Evolutionary conservation across 2,797 vertebrate genomes (phyloP), one percentile per base, ranked within the genome.

Genomic region (Pterois miles): DNA sequence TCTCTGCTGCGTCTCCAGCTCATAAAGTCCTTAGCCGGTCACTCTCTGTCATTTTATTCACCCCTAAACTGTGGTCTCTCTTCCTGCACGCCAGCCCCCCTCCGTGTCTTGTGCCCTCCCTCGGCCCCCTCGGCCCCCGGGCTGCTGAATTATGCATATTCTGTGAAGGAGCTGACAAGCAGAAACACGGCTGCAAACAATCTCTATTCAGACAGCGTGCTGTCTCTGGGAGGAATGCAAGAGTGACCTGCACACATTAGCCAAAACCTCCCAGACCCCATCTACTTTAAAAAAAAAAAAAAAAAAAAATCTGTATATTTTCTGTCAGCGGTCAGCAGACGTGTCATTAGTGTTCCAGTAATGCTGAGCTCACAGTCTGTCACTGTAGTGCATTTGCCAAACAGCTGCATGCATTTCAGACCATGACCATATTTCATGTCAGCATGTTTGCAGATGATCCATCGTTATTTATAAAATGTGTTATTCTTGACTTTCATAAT

Each of bases 111-210:
- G 58, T 75, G 68, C 78, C 82, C 74, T 69, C 62, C 73, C 63
- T 56, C 1, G 8, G 54, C 54, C 85, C 64, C 67, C 36, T 57
- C 13, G 10, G 65, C 82, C 90, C 67, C 76, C 11, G 58, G 74
- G 80, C 89, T 92, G 80, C 71, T 94, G 89, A 92, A 94, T 94
- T 84, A 94, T 94, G 86, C 85, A 94, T 93, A 75, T 89, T 86
- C 43, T 67, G 82, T 85, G 88, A 88, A 84, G 89, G 78, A 86
- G 86, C 91, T 92, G 93, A 93, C 91, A 93, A 85, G 92, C 89
- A 89, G 74, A 92, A 91, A 91, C 79, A 36, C 31, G 57, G 78
- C 84, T 86, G 84, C 80, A 90, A 92, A 93, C 90, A 88, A 88
- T 91, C 88, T 86, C 80, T 86, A 87, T 88, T 87, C 89, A 91